phyloP scores from a whole-genome alignment of 30 jellyfish, hydroid and myxozoan species.

The Mastigias papua region DNA sequence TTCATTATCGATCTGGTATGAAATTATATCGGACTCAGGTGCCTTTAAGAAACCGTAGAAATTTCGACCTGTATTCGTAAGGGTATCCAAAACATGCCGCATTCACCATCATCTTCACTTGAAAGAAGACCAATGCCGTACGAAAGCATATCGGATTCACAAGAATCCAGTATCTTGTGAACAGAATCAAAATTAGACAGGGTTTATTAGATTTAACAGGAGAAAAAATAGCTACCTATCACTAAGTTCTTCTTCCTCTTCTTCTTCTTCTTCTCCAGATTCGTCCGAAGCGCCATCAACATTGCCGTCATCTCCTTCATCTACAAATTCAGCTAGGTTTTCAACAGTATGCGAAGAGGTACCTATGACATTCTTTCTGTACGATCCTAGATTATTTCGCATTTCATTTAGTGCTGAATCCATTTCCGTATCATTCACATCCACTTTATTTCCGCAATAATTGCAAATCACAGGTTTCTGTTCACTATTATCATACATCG shows the following conservation, averaged over 20 bases:
- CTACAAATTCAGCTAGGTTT: constrained; percentile 16
- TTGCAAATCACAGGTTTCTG: constrained; percentile 81
- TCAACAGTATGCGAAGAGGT: constrained; percentile 30
- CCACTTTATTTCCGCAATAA: constrained; percentile 91
- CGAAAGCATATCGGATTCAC: too few relatives aligned
- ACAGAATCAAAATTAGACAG: too few relatives aligned
- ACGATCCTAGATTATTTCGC: constrained; percentile 77
- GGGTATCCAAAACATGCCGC: too few relatives aligned
- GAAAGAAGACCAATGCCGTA: too few relatives aligned
- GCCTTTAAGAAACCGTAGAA: too few relatives aligned
- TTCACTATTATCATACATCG: constrained; percentile 2
- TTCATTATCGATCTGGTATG: too few relatives aligned
- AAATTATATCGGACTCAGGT: too few relatives aligned
- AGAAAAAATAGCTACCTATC: background rate
- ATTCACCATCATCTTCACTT: too few relatives aligned
- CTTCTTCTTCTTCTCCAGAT: constrained; percentile 19
- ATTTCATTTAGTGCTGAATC: constrained; percentile 73
- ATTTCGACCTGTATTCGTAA: too few relatives aligned
- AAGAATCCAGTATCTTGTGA: too few relatives aligned
- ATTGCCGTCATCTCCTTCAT: constrained; percentile 25
- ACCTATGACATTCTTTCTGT: constrained; percentile 18
- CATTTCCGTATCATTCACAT: constrained; percentile 65
- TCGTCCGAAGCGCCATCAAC: background rate
- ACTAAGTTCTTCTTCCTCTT: background rate
- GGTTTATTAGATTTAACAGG: too few relatives aligned